Conservation (phyloP, 2,797 vertebrate genomes). For the Acanthurus leucopareius region DNA sequence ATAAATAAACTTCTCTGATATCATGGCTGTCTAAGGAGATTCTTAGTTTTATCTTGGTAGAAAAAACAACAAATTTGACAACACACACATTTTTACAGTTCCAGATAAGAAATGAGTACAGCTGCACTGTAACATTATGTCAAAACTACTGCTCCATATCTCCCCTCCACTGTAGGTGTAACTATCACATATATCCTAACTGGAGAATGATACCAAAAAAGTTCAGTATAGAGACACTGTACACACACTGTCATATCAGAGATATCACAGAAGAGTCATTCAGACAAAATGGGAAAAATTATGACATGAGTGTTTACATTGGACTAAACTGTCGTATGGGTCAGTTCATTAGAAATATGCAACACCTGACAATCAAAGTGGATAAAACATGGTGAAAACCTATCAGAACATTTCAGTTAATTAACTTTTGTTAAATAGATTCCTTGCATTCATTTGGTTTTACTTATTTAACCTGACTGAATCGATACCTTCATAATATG, state of each 20-base stretch:
- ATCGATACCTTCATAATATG: not conserved
- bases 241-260: constrained; percentile 48
- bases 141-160: constrained; percentile 48
- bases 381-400: constrained; percentile 23
- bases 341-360: constrained; percentile 58
- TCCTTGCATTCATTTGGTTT: constrained; percentile 19
- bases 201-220: constrained; percentile 61
- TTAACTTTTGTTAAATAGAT: not conserved
- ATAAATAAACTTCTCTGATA: too few relatives aligned
- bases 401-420: constrained; percentile 13
- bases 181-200: constrained; percentile 20
- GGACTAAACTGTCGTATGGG: constrained; percentile 38
- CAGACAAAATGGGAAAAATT: constrained; percentile 42
- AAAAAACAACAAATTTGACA: constrained; percentile 83
- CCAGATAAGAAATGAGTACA: constrained; percentile 80
- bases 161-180: constrained; percentile 38
- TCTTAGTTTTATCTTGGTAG: constrained; percentile 73
- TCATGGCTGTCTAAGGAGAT: constrained; percentile 45
- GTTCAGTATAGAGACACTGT: constrained; percentile 61
- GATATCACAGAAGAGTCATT: constrained; percentile 48
- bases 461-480: constrained; percentile 11
- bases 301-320: constrained; percentile 37
- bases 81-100: constrained; percentile 85
- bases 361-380: constrained; percentile 48
- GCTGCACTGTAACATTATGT: constrained; percentile 72